A percentile compares a stretch with the other conserved stretches of the same genome.
Conservation (phyloP, 2,888 invertebrate genomes). For the Calephelis perditalis region DNA sequence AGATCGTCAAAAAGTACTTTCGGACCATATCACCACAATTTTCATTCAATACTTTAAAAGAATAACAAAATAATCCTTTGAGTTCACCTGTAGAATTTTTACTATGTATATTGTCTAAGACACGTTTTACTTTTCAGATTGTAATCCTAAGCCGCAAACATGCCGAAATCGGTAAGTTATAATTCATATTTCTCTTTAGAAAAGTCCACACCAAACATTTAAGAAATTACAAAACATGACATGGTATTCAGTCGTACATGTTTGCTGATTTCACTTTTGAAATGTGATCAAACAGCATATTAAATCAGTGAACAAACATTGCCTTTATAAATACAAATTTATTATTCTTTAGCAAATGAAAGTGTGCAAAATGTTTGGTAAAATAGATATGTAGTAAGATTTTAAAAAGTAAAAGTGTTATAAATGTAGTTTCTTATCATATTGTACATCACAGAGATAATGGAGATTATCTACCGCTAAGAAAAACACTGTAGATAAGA, state of each 20-base stretch:
- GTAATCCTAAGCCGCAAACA: conserved; percentile 74
- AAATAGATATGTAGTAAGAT: conserved; percentile 19
- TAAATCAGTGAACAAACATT: conserved; percentile 41
- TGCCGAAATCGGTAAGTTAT: conserved; percentile 82
- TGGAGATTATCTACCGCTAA: conserved; percentile 11
- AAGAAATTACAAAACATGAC: conserved; percentile 27
- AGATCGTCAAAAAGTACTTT: not conserved
- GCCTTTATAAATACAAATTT: conserved; percentile 21
- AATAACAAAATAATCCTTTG: not conserved
- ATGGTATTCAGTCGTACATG: conserved; percentile 41
- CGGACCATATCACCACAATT: not conserved
- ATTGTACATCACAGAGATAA: conserved; percentile 11
- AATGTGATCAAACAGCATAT: conserved; percentile 53
- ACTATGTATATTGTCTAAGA: conserved; percentile 36
- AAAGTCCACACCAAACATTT: conserved; percentile 13
- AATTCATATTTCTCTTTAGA: conserved; percentile 20
- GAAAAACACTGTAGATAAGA: conserved; percentile 10
- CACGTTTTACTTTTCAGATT: conserved; percentile 64
- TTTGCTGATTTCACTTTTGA: conserved; percentile 64
- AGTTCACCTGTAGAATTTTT: conserved; percentile 18
- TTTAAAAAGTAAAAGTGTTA: conserved; percentile 40
- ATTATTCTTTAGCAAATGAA: conserved; percentile 27
- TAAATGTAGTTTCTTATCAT: conserved; percentile 12
- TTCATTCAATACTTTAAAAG: not conserved
- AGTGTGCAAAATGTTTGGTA: conserved; percentile 16